phyloP scores from a whole-genome alignment of 2,113 vertebrate species.

The Cryptotis parvus region DNA sequence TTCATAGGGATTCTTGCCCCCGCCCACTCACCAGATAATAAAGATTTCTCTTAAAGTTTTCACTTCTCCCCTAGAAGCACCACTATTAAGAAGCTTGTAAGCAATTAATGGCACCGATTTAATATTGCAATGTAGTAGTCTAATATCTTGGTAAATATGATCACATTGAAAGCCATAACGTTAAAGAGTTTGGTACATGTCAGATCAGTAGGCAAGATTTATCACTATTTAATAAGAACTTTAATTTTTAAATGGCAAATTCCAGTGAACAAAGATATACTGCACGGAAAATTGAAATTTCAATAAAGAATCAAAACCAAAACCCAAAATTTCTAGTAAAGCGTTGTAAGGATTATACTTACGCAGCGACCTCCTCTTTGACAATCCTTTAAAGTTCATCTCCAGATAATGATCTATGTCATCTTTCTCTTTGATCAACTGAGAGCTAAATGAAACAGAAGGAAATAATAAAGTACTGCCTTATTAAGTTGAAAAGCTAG shows the following conservation, averaged over 20 bases:
- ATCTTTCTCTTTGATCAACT: constrained; percentile 90
- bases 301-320: constrained; percentile 87
- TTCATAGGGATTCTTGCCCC: neutral
- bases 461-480: constrained; percentile 82
- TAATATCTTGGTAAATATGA: constrained; percentile 84
- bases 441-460: constrained; percentile 88
- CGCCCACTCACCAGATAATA: neutral
- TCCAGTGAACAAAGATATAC: constrained; percentile 81
- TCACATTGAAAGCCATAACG: constrained; percentile 81
- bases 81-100: constrained; percentile 67
- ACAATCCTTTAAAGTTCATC: constrained; percentile 90
- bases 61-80: neutral
- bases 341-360: constrained; percentile 86
- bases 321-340: constrained; percentile 87
- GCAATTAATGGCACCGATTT: constrained; percentile 78
- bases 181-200: constrained; percentile 85
- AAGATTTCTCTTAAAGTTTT: constrained; percentile 56
- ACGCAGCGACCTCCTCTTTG: constrained; percentile 89
- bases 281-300: constrained; percentile 86
- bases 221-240: constrained; percentile 89
- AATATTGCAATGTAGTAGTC: constrained; percentile 66
- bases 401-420: constrained; percentile 89
- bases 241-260: constrained; percentile 89
- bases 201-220: constrained; percentile 85
- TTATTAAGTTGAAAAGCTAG: constrained; percentile 79